These are phyloP conservation scores for Chaetura pelagica DNA, from an alignment of 2,113 vertebrate genomes.

Conservation along the genomic window DNA sequence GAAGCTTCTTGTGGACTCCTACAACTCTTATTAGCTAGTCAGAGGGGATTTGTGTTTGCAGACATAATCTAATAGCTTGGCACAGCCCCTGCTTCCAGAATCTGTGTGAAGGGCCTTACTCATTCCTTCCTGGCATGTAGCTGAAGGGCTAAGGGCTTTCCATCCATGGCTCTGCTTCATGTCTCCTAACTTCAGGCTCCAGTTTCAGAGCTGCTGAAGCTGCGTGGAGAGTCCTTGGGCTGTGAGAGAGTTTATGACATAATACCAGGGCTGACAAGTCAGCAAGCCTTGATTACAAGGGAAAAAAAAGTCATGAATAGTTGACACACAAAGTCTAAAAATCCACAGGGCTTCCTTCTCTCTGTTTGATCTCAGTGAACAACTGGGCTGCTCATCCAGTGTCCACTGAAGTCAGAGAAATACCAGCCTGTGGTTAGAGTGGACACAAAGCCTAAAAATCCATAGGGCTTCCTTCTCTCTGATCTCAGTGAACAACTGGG, in stretches of 20 bases:
- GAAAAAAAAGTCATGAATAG: not conserved
- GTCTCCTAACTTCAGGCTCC: not conserved
- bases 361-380: too few species aligned
- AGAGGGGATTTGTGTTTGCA: not conserved
- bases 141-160: not conserved
- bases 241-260: not conserved
- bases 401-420: fast-evolving
- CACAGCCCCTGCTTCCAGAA: not conserved
- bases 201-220: not conserved
- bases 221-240: not conserved
- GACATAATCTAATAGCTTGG: not conserved
- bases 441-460: not conserved
- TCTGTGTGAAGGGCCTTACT: fast-evolving
- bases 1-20: not conserved
- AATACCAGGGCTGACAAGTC: not conserved
- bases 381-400: not conserved
- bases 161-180: not conserved
- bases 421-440: fast-evolving
- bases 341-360: fast-evolving
- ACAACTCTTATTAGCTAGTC: not conserved
- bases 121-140: not conserved
- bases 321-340: not conserved
- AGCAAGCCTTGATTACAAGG: not conserved
- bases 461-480: not conserved
- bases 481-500: not conserved